Evolutionary conservation across 2,113 vertebrate species (phyloP).

Genomic region (Dasyurus viverrinus): DNA sequence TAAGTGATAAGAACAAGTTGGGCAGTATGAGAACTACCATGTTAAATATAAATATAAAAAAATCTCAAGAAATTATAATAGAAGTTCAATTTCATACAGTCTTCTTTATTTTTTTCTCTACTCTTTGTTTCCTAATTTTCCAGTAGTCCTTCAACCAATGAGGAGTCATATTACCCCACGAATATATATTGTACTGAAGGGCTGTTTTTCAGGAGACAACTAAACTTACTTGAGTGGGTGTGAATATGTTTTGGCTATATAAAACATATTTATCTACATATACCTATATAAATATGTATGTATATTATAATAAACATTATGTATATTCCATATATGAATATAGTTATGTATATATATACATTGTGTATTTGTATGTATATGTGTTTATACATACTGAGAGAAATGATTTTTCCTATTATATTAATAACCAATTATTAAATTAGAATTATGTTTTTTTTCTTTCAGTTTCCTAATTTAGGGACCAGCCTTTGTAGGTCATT

Average conservation of each 20-base stretch:
- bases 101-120: not conserved
- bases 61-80: not conserved
- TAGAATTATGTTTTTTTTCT: too few species aligned
- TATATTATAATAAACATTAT: not conserved
- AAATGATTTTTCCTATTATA: too few species aligned
- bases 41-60: not conserved
- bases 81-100: not conserved
- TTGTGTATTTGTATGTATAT: too few species aligned
- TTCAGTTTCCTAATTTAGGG: too few species aligned
- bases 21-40: not conserved
- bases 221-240: not conserved
- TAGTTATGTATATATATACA: not conserved
- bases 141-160: not conserved
- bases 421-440: too few species aligned
- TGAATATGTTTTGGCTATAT: not conserved
- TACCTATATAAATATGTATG: not conserved
- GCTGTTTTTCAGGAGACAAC: not conserved
- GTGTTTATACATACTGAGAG: too few species aligned
- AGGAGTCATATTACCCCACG: not conserved
- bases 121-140: not conserved
- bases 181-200: not conserved
- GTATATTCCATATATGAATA: too few species aligned
- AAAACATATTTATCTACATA: not conserved
- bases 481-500: too few species aligned
- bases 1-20: not conserved